Evolutionary conservation across 2,113 vertebrate genomes (phyloP).

Genomic region (Stigmatopora argus): DNA sequence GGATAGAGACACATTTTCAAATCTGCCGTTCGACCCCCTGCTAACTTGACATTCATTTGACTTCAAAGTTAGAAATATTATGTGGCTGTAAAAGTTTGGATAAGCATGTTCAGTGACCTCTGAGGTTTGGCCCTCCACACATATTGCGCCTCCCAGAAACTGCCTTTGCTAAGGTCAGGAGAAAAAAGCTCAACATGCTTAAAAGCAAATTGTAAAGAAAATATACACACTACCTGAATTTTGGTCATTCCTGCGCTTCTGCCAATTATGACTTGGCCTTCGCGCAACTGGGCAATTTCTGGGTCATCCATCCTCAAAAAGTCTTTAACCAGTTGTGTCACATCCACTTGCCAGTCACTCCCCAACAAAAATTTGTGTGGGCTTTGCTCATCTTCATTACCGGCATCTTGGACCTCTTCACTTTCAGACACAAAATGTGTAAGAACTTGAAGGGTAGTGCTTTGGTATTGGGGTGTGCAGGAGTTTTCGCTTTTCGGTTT

Average conservation of each 20-base stretch:
- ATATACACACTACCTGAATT: constrained; percentile 71
- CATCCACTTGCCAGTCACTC: constrained; percentile 87
- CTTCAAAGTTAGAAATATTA: neutral
- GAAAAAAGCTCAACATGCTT: neutral
- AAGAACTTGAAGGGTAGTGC: constrained; percentile 82
- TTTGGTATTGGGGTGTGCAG: constrained; percentile 88
- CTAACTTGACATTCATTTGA: neutral
- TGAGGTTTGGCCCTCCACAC: neutral
- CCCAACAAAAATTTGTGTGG: constrained; percentile 79
- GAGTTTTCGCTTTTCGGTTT: constrained; percentile 68
- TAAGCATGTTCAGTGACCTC: neutral
- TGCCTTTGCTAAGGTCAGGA: neutral
- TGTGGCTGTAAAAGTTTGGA: neutral
- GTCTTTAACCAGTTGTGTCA: constrained; percentile 83
- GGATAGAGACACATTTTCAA: neutral
- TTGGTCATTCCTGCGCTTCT: constrained; percentile 81
- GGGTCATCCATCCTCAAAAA: constrained; percentile 82
- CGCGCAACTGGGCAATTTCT: constrained; percentile 75
- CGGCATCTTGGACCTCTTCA: constrained; percentile 20
- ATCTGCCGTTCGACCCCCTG: neutral
- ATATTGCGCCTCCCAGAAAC: neutral
- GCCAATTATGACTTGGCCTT: constrained; percentile 77
- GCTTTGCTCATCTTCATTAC: constrained; percentile 61
- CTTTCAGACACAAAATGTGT: constrained; percentile 83
- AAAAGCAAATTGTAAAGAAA: neutral